Conservation (phyloP, 2,888 invertebrate genomes). For the Sarcophaga caerulescens region DNA sequence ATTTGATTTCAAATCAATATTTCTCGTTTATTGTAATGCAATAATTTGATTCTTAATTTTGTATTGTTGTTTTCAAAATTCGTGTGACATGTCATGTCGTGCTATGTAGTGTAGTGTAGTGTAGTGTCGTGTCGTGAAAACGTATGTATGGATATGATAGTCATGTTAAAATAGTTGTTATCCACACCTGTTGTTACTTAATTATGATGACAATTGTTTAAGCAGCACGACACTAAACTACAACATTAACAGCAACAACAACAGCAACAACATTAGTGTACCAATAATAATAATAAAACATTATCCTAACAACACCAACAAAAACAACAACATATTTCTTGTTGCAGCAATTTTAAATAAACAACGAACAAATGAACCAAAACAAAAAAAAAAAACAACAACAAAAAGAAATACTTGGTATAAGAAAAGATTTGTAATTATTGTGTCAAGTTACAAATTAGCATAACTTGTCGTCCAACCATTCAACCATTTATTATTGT, state of each 20-base stretch:
- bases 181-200: constrained; percentile 60
- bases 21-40: not conserved
- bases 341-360: constrained; percentile 9
- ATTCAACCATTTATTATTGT: constrained; percentile 64
- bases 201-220: constrained; percentile 65
- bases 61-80: not conserved
- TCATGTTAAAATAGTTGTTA: constrained; percentile 42
- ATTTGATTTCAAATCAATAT: not conserved
- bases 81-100: not conserved
- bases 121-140: not conserved
- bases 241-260: constrained; percentile 20
- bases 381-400: constrained; percentile 8
- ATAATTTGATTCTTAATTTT: not conserved
- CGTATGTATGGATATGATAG: not conserved
- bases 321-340: constrained; percentile 24
- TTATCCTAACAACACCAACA: not conserved
- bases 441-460: constrained; percentile 70
- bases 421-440: constrained; percentile 68
- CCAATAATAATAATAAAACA: constrained; percentile 18
- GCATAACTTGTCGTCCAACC: constrained; percentile 69
- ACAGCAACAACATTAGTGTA: constrained; percentile 33
- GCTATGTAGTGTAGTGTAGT: not conserved
- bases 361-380: not conserved
- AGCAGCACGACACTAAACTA: constrained; percentile 33
- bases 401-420: constrained; percentile 24